Evolutionary conservation across 2,797 vertebrate species (phyloP).

Genomic region (Sardinella longiceps): DNA sequence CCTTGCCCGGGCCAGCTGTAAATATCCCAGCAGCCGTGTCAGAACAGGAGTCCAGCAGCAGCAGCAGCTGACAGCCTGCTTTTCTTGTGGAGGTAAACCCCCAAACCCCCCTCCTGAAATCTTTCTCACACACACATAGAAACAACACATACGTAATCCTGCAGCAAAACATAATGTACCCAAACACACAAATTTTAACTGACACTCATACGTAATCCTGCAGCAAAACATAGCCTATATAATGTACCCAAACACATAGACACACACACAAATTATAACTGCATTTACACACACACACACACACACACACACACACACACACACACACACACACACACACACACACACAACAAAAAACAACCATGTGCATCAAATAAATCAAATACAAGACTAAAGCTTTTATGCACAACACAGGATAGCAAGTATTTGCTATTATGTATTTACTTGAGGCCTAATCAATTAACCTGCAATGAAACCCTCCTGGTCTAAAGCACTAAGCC

Average conservation of each 20-base stretch:
- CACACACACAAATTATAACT: neutral
- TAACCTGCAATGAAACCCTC: neutral
- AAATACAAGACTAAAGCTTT: neutral
- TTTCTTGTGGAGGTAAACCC: conserved; percentile 24
- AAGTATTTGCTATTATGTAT: neutral
- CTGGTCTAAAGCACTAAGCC: conserved; percentile 7
- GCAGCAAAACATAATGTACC: neutral
- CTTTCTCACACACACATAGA: conserved; percentile 44
- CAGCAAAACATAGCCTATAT: neutral
- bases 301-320: neutral
- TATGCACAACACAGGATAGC: neutral
- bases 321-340: neutral
- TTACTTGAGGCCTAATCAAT: neutral
- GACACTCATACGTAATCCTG: neutral
- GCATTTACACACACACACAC: neutral
- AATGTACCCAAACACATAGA: neutral
- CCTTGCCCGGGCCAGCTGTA: conserved; percentile 76
- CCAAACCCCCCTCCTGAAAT: conserved; percentile 43
- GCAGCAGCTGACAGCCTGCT: conserved; percentile 65
- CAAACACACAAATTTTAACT: no score
- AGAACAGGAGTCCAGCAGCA: conserved; percentile 73
- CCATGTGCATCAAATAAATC: neutral
- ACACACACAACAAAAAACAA: conserved; percentile 33
- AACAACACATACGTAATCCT: neutral
- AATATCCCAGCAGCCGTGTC: conserved; percentile 80